Evolutionary conservation across 2,797 vertebrate genomes (phyloP), one percentile per base, ranked within the genome.

Genomic region (Hozukius guyotensis): DNA sequence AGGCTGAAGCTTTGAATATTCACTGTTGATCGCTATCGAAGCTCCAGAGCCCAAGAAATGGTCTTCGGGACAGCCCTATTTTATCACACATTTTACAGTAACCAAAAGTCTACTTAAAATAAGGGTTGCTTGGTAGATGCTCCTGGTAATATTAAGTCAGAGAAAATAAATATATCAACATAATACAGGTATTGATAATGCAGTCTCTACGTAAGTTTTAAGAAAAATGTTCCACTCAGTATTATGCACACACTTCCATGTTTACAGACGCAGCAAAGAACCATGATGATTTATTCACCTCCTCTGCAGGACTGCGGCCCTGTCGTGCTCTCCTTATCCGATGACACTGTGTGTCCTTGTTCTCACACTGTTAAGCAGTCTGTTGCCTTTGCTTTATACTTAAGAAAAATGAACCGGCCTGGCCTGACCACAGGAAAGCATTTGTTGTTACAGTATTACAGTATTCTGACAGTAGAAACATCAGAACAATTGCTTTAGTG

Each of bases 291-390:
- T 72, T 56, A 75, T 70, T 76, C 64, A 6, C 42, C 34, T 70
- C 25, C 25, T 60, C 32, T 61, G 73, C 59, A 64, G 66, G 8
- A 12, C 53, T 63, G 55, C 2, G 0, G 71, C 66, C 46, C 29
- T 77, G 67, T 66, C 7, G 1, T 61, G 42, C 32, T 64, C 32
- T 34, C 55, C 67, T 27, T 65, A 68, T 60, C 38, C 8, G 34
- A 70, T 65, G 64, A 64, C 64, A 36, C 55, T 10, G 2, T 2
- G 14, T 74, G 66, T 69, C 61, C 73, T 81, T 89, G 66, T 80
- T 83, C 61, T 78, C 59, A 75, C 49, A 62, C 80, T 66, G 78
- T 70, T 78, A 65, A 74, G 38, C 77, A 76, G 66, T 89, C 78
- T 77, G 61, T 76, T 82, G 32, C 24, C 53, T 81, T 84, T 80